A percentile compares a stretch with the other conserved stretches of the same genome.
Conservation (phyloP, 2,113 vertebrate genomes). For the Corythaeola cristata region DNA sequence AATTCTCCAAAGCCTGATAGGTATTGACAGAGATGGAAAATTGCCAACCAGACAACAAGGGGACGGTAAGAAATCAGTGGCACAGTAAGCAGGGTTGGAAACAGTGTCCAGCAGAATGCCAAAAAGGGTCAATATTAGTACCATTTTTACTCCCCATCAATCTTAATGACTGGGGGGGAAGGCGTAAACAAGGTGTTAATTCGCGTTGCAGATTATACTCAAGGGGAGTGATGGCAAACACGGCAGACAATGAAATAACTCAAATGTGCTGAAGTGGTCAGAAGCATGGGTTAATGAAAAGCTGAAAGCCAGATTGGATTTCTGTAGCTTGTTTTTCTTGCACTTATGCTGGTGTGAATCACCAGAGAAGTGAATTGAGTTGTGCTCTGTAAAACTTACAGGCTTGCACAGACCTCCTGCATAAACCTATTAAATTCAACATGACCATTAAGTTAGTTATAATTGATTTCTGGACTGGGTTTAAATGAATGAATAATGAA, state of each 20-base stretch:
- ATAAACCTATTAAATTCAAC: background rate
- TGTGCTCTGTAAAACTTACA: background rate
- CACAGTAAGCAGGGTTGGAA: background rate
- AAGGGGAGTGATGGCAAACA: background rate
- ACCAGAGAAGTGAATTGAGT: background rate
- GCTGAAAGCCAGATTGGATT: background rate
- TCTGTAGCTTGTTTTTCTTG: background rate
- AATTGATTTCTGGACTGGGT: background rate
- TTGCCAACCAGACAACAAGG: background rate
- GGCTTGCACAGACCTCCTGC: background rate
- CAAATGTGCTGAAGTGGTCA: background rate
- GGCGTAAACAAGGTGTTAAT: background rate
- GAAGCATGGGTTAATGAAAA: background rate
- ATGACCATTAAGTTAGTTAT: background rate
- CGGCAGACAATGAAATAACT: background rate
- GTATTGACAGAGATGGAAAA: background rate
- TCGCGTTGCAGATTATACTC: background rate
- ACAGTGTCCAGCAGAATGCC: background rate
- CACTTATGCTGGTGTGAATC: background rate
- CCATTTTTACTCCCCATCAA: background rate
- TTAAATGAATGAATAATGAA: background rate
- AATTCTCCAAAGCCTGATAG: background rate
- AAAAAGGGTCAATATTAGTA: background rate
- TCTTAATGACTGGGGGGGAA: background rate
- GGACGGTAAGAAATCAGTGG: background rate